phyloP scores from a whole-genome alignment of 1,140 invertebrate genomes.

The Drosophila bipectinata region DNA sequence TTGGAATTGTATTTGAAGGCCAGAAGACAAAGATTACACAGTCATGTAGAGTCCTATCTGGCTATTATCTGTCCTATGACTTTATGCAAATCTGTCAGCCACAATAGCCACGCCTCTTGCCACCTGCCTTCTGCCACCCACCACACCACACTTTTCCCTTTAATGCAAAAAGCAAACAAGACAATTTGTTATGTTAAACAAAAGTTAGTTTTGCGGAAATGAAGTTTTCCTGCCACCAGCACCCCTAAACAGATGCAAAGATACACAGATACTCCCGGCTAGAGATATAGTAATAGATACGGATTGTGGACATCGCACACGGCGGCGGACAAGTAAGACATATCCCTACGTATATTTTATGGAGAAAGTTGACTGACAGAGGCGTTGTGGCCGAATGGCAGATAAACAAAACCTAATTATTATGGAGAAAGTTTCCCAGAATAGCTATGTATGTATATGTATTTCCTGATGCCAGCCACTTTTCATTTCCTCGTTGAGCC shows the following conservation, averaged over 20 bases:
- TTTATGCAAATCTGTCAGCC: constrained; percentile 52
- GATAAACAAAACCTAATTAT: constrained; percentile 73
- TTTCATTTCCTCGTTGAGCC: constrained; percentile 13
- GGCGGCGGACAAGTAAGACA: constrained; percentile 52
- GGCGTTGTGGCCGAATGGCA: constrained; percentile 7
- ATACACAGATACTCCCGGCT: constrained; percentile 19
- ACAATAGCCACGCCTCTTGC: constrained; percentile 35
- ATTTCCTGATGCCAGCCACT: neutral
- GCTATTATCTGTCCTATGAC: constrained; percentile 5
- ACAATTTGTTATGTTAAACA: constrained; percentile 81
- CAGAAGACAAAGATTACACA: constrained; percentile 19
- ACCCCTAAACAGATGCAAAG: constrained; percentile 39
- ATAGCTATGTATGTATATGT: neutral
- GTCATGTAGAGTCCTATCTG: constrained; percentile 2
- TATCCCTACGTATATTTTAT: constrained; percentile 70
- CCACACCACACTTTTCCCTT: constrained; percentile 43
- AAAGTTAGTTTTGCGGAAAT: constrained; percentile 82
- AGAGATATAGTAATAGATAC: constrained; percentile 1
- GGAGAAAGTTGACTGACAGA: constrained; percentile 30
- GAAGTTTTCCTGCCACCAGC: constrained; percentile 72
- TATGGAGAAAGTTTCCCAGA: constrained; percentile 32
- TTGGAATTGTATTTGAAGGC: constrained; percentile 52
- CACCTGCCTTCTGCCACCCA: constrained; percentile 4
- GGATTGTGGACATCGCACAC: constrained; percentile 27
- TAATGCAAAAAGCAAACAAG: constrained; percentile 73